Evolutionary conservation across 2,888 invertebrate species (phyloP).

Genomic region (Lasioglossum lativentre): DNA sequence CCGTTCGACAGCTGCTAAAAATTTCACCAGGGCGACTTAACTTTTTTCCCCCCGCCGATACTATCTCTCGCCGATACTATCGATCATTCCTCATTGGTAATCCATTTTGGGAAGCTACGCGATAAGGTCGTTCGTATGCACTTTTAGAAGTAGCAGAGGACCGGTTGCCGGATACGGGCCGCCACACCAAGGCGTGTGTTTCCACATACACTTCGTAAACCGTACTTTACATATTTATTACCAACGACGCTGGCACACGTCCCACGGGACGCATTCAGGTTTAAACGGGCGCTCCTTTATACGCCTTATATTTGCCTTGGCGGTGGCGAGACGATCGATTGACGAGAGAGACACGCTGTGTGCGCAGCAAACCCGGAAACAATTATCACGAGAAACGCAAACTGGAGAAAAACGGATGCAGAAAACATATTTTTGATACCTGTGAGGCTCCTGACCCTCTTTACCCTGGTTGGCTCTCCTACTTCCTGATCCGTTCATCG

Average conservation of each 20-base stretch:
- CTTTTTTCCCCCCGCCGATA: constrained; percentile 19
- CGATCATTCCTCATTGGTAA: constrained; percentile 45
- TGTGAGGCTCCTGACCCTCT: background rate
- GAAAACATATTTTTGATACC: background rate
- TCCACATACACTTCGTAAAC: constrained; percentile 60
- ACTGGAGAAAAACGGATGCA: background rate
- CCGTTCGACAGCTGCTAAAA: constrained; percentile 18
- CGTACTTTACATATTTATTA: constrained; percentile 77
- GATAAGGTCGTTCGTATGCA: constrained; percentile 57
- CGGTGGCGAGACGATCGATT: constrained; percentile 42
- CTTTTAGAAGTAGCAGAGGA: constrained; percentile 56
- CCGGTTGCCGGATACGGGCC: constrained; percentile 54
- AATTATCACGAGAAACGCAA: constrained; percentile 53
- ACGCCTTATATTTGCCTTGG: constrained; percentile 61
- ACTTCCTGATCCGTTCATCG: background rate
- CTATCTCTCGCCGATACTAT: constrained; percentile 32
- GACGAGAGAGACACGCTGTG: constrained; percentile 39
- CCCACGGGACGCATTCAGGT: constrained; percentile 72
- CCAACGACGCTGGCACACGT: constrained; percentile 53
- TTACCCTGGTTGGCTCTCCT: background rate
- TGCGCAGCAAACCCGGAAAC: constrained; percentile 28
- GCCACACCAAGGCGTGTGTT: constrained; percentile 34
- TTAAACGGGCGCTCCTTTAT: constrained; percentile 71
- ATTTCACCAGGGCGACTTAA: constrained; percentile 18
- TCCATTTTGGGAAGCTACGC: constrained; percentile 45